Percentiles rank a stretch among this genome's conserved stretches.
These are phyloP conservation scores for Ichneumoninae sp. DNA, from an alignment of 2,888 invertebrate species.

Conservation along the genomic window DNA sequence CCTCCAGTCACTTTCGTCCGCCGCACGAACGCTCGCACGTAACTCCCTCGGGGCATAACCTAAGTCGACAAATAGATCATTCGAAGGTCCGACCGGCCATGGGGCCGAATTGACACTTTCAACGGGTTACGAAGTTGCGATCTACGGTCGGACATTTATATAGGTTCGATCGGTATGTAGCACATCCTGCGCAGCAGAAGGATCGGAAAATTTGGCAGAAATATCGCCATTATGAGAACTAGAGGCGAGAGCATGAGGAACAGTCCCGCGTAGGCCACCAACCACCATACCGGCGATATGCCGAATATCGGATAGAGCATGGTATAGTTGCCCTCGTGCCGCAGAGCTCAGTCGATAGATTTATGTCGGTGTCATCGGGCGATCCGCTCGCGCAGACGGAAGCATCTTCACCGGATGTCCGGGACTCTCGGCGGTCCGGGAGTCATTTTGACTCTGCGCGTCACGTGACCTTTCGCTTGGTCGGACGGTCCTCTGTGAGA, in stretches of 20 bases:
- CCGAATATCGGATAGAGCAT: conserved; percentile 78
- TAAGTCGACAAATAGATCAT: conserved; percentile 7
- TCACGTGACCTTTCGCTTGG: neutral
- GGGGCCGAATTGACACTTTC: neutral
- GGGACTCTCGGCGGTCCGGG: neutral
- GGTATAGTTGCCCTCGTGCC: conserved; percentile 34
- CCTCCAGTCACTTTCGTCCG: conserved; percentile 44
- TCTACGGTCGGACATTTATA: conserved; percentile 62
- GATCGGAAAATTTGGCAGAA: conserved; percentile 89
- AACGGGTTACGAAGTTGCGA: neutral
- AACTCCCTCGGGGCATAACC: neutral
- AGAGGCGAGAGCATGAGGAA: conserved; percentile 89
- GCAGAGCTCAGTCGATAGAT: neutral
- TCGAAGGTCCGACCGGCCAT: neutral
- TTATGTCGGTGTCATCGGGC: neutral
- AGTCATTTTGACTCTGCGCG: neutral
- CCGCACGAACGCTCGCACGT: neutral
- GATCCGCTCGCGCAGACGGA: neutral
- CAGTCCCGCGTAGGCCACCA: conserved; percentile 88
- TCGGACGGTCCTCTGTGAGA: neutral
- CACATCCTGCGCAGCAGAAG: conserved; percentile 88
- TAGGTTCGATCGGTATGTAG: conserved; percentile 89
- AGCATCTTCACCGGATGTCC: conserved; percentile 9
- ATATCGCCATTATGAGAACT: conserved; percentile 88
- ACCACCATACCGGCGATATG: conserved; percentile 86